phyloP scores from a whole-genome alignment of 2,113 vertebrate genomes.

The Thalassarche chlororhynchos region DNA sequence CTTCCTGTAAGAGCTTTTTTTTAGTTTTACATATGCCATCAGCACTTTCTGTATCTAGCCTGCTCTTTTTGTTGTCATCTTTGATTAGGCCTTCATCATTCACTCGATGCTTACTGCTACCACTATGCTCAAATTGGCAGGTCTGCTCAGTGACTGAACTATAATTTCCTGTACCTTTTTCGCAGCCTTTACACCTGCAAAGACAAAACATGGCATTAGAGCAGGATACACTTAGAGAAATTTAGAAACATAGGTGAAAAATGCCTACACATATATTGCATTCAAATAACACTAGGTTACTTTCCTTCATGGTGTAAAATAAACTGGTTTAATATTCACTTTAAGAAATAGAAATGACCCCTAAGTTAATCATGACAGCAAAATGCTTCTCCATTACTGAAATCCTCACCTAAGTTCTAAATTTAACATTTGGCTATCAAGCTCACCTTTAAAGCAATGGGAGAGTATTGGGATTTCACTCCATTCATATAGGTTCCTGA shows the following conservation, averaged over 20 bases:
- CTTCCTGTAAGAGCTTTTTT: neutral
- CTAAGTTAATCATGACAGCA: neutral
- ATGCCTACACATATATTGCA: neutral
- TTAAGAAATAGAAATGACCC: neutral
- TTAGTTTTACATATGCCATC: neutral
- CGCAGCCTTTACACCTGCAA: constrained; percentile 68
- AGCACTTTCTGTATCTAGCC: constrained; percentile 39
- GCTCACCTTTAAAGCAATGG: neutral
- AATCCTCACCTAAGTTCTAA: neutral
- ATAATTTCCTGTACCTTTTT: constrained; percentile 61
- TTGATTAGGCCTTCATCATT: constrained; percentile 62
- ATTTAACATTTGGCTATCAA: neutral
- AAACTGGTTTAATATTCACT: neutral
- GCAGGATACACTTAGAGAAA: constrained; percentile 3
- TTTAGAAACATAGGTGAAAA: constrained; percentile 12
- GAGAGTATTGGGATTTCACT: neutral
- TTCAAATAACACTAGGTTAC: neutral
- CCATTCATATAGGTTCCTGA: neutral
- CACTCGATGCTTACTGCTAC: constrained; percentile 70
- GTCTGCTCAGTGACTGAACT: constrained; percentile 13
- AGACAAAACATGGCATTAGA: constrained; percentile 60
- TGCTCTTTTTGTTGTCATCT: constrained; percentile 79
- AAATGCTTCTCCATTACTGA: neutral
- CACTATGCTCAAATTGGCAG: neutral
- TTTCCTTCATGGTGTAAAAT: neutral